Evolutionary conservation across 2,888 invertebrate genomes (phyloP).

Genomic region (Hydropsyche betteni): DNA sequence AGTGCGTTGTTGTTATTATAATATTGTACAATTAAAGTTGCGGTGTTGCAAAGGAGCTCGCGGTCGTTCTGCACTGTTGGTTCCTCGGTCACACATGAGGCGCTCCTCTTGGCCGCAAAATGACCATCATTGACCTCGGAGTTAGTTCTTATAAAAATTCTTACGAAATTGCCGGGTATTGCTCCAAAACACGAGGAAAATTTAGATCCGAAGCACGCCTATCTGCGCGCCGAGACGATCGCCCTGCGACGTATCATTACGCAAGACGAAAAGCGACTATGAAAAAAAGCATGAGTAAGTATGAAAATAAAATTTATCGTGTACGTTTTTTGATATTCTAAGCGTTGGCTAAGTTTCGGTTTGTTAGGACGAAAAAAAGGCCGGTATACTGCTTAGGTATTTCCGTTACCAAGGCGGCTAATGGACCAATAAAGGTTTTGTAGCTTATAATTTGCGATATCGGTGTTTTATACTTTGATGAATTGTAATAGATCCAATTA

Average conservation of each 20-base stretch:
- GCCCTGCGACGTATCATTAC: conserved; percentile 13
- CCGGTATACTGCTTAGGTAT: conserved; percentile 2
- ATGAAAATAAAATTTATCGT: too few species aligned
- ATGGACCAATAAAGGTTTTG: conserved; percentile 28
- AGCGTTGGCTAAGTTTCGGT: too few species aligned
- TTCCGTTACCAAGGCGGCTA: conserved; percentile 11
- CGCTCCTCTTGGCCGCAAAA: conserved; percentile 9
- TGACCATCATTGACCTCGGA: conserved; percentile 38
- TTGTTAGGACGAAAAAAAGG: background rate
- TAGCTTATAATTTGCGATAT: conserved; percentile 22
- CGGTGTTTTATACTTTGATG: background rate
- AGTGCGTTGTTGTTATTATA: too few species aligned
- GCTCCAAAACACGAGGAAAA: conserved; percentile 24
- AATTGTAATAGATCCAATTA: too few species aligned
- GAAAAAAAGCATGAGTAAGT: too few species aligned
- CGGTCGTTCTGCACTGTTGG: conserved; percentile 24
- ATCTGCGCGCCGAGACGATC: background rate
- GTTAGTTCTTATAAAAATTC: conserved; percentile 16
- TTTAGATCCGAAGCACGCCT: conserved; percentile 29
- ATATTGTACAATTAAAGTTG: too few species aligned
- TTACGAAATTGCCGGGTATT: conserved; percentile 21
- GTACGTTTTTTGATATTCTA: too few species aligned
- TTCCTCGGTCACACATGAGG: conserved; percentile 34
- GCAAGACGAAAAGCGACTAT: background rate
- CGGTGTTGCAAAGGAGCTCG: too few species aligned